Conservation (phyloP, 2,113 vertebrate species). For the Hoplias malabaricus region DNA sequence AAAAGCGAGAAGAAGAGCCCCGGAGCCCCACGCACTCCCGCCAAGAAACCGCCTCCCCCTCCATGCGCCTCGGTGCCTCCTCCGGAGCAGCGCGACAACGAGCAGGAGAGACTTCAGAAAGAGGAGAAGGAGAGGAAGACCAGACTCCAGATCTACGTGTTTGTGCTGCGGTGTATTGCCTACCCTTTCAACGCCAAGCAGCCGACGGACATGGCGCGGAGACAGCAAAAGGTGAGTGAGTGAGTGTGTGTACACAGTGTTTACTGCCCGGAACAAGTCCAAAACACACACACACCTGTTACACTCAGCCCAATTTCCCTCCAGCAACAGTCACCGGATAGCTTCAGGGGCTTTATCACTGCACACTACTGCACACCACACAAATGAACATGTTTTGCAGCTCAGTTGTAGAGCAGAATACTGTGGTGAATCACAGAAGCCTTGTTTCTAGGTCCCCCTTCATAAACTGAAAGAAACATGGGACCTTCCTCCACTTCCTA, state of each 20-base stretch:
- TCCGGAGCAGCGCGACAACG: constrained; percentile 75
- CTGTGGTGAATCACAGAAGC: background rate
- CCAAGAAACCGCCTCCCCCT: constrained; percentile 13
- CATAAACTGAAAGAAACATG: background rate
- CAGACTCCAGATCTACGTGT: constrained; percentile 90
- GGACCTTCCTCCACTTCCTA: background rate
- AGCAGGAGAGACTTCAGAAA: constrained; percentile 69
- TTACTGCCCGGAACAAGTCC: background rate
- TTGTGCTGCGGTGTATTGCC: constrained; percentile 89
- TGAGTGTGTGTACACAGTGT: background rate
- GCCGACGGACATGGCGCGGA: constrained; percentile 88
- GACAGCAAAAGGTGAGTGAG: constrained; percentile 87
- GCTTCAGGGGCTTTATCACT: background rate
- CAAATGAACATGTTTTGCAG: background rate
- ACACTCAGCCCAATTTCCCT: background rate
- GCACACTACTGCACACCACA: background rate
- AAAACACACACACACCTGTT: constrained; percentile 52
- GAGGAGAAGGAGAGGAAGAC: constrained; percentile 84
- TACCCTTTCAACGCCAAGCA: constrained; percentile 92
- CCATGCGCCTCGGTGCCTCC: constrained; percentile 47
- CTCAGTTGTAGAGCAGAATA: background rate
- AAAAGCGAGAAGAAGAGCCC: constrained; percentile 57
- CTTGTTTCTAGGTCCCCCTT: background rate
- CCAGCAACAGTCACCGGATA: background rate
- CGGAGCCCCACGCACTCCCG: constrained; percentile 56